Percentiles rank a stretch among this genome's conserved stretches.
Evolutionary conservation across 1,140 invertebrate species (phyloP).

Genomic region (Meloidogyne hapla): DNA sequence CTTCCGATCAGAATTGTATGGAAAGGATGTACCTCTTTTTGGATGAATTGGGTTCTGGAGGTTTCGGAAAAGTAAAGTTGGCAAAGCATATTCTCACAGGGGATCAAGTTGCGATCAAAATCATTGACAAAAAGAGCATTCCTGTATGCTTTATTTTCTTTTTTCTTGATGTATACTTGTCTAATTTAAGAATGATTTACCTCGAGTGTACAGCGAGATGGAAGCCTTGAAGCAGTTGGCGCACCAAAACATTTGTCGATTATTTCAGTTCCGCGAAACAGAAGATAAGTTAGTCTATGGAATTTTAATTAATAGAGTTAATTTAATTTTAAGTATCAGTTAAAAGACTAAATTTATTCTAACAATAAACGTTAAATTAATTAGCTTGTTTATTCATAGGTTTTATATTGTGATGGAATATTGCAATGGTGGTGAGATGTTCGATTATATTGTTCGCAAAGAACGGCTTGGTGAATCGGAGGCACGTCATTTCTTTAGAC

Average conservation of each 20-base stretch:
- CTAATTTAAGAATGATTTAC: slow-evolving; percentile 73
- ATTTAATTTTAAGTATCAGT: no score
- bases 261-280: slow-evolving; percentile 70
- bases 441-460: slow-evolving; percentile 80
- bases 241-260: slow-evolving; percentile 78
- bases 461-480: slow-evolving; percentile 74
- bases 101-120: slow-evolving; percentile 82
- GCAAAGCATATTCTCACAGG: slow-evolving; percentile 76
- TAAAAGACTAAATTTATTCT: slow-evolving; percentile 19
- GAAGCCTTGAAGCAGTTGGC: slow-evolving; percentile 76
- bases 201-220: slow-evolving; percentile 76
- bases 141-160: slow-evolving; percentile 69
- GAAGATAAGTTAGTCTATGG: slow-evolving; percentile 75
- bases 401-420: slow-evolving; percentile 78
- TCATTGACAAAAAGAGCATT: slow-evolving; percentile 76
- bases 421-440: slow-evolving; percentile 79
- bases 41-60: slow-evolving; percentile 47
- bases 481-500: slow-evolving; percentile 75
- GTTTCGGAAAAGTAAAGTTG: slow-evolving; percentile 76
- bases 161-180: slow-evolving; percentile 26
- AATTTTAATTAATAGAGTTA: slow-evolving; percentile 32
- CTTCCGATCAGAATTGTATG: slow-evolving; percentile 22
- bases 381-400: slow-evolving; percentile 33
- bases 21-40: slow-evolving; percentile 34
- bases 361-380: slow-evolving; percentile 21